Evolutionary conservation across 2,113 vertebrate species (phyloP).

Genomic region (Gavialis gangeticus): DNA sequence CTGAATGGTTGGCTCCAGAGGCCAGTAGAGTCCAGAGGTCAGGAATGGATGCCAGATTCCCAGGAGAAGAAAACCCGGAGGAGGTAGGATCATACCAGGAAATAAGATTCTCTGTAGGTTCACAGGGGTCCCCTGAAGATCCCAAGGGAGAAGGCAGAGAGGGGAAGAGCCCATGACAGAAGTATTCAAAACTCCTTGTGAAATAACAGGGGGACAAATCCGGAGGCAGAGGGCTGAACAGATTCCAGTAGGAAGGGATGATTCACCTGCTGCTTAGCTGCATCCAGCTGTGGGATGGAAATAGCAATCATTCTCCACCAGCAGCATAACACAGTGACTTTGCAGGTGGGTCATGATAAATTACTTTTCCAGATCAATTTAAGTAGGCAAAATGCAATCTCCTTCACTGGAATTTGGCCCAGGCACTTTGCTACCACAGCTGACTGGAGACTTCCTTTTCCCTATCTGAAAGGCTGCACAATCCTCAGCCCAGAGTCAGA

Average conservation of each 20-base stretch:
- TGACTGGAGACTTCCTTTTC: neutral
- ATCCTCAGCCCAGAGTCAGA: neutral
- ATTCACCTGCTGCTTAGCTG: neutral
- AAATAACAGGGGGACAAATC: neutral
- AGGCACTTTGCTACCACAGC: neutral
- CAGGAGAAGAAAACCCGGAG: neutral
- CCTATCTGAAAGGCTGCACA: neutral
- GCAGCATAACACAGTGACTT: no score
- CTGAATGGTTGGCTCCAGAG: neutral
- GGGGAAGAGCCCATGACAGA: neutral
- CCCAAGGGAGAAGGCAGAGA: neutral
- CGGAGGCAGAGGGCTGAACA: neutral
- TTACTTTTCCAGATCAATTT: neutral
- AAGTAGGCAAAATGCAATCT: neutral
- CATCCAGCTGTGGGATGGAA: neutral
- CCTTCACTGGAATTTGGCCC: neutral
- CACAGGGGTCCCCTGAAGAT: neutral
- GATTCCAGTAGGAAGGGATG: neutral
- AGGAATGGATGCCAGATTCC: neutral
- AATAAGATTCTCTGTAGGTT: neutral
- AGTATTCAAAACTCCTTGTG: neutral
- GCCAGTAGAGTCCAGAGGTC: neutral
- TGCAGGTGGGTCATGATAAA: accelerated
- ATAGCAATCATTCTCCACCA: neutral
- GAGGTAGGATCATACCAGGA: neutral